Percentiles rank a stretch among this genome's conserved stretches.
phyloP scores from a whole-genome alignment of 2,113 vertebrate genomes.

The Thermophis baileyi region DNA sequence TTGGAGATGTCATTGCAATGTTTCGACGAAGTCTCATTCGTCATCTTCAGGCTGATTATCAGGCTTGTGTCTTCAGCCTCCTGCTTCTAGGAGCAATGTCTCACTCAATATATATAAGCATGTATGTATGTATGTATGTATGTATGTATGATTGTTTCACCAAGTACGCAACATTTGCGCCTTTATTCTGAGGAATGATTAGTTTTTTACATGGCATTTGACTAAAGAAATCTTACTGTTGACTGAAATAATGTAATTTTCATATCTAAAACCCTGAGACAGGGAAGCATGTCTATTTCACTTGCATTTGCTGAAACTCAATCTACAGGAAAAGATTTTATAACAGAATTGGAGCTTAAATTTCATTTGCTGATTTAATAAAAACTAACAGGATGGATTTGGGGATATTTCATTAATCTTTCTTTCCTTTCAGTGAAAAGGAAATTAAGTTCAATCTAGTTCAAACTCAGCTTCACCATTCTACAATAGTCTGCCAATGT shows the following conservation, averaged over 20 bases:
- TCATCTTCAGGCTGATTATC: no score
- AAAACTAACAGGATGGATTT: slow-evolving; percentile 98
- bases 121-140: no score
- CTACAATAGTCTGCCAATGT: slow-evolving; percentile 77
- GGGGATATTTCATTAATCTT: slow-evolving; percentile 98
- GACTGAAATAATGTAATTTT: slow-evolving; percentile 75
- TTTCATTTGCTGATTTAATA: slow-evolving; percentile 98
- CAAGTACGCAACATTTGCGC: slow-evolving; percentile 28
- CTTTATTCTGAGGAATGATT: slow-evolving; percentile 40
- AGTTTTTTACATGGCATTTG: slow-evolving; percentile 58
- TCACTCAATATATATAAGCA: no score
- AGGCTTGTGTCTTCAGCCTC: no score
- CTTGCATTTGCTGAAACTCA: slow-evolving; percentile 77
- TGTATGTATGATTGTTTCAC: slow-evolving; percentile 6
- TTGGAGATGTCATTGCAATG: no score
- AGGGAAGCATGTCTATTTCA: slow-evolving; percentile 65
- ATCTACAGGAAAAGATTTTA: slow-evolving; percentile 80
- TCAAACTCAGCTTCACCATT: slow-evolving; percentile 76
- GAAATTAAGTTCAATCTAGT: slow-evolving; percentile 91
- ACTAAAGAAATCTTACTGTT: slow-evolving; percentile 67
- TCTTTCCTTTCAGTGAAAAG: slow-evolving; percentile 89
- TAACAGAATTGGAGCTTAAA: slow-evolving; percentile 79
- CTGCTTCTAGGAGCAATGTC: no score
- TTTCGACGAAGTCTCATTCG: no score
- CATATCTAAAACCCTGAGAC: slow-evolving; percentile 66